These are phyloP conservation scores for Aphelocoma californica DNA, from an alignment of 2,797 vertebrate species.

Conservation along the genomic window DNA sequence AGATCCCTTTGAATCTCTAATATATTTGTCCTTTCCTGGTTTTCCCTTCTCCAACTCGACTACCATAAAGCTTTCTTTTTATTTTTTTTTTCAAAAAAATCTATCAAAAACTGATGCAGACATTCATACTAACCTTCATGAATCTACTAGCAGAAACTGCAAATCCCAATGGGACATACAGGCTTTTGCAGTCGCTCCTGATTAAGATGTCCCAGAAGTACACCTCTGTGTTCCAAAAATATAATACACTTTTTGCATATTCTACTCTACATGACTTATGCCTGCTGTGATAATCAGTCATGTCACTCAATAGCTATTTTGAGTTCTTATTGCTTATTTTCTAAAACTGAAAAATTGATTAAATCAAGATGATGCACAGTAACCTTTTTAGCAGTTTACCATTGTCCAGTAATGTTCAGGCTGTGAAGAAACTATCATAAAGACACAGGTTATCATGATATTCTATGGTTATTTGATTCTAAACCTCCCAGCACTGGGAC, in stretches of 20 bases:
- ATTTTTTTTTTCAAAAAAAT: not conserved
- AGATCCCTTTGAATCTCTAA: not conserved
- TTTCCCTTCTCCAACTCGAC: not conserved
- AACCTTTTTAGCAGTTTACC: not conserved
- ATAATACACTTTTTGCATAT: constrained; percentile 1
- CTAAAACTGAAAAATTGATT: not conserved
- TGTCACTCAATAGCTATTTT: constrained; percentile 13
- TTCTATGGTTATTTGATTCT: not conserved
- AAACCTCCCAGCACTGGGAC: not conserved
- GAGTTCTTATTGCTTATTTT: not conserved
- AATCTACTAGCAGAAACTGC: not conserved
- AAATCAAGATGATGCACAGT: not conserved
- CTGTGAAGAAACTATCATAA: not conserved
- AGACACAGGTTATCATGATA: not conserved
- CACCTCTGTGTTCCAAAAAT: not conserved
- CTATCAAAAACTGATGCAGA: not conserved
- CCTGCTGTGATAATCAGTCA: constrained; percentile 45
- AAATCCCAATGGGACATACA: not conserved
- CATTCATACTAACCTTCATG: not conserved
- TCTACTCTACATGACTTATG: not conserved
- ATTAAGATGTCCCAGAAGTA: constrained; percentile 23
- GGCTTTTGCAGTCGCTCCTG: not conserved
- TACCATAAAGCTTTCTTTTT: not conserved
- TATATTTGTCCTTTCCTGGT: not conserved
- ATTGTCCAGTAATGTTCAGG: not conserved